Evolutionary conservation across 2,113 vertebrate genomes (phyloP).

Genomic region (Numenius arquata): DNA sequence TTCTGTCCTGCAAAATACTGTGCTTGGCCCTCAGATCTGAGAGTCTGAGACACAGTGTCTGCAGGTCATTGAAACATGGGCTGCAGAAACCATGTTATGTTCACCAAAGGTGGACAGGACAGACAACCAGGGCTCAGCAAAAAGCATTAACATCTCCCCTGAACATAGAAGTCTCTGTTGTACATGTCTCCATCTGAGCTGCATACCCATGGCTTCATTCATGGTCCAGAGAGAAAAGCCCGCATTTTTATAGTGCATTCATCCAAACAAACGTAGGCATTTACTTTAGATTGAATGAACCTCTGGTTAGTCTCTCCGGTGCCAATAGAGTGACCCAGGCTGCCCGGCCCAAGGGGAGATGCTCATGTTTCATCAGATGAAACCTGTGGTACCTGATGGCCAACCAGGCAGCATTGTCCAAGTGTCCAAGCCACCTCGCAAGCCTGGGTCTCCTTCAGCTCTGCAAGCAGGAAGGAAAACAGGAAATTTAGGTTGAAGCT

Average conservation of each 20-base stretch:
- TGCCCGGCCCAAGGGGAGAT: not conserved
- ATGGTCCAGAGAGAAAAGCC: not conserved
- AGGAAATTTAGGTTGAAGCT: not conserved
- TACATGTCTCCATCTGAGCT: not conserved
- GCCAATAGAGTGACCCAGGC: not conserved
- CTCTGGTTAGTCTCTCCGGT: not conserved
- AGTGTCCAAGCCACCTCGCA: fast-evolving
- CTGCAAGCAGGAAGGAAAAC: not conserved
- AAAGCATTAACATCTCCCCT: not conserved
- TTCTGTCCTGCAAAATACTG: not conserved
- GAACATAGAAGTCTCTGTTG: not conserved
- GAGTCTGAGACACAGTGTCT: not conserved
- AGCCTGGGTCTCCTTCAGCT: not conserved
- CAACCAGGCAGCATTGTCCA: not conserved
- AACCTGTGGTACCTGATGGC: not conserved
- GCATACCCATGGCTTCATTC: not conserved
- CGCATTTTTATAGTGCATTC: not conserved
- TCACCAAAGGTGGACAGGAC: not conserved
- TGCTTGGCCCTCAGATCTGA: not conserved
- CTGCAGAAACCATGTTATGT: not conserved
- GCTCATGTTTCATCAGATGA: not conserved
- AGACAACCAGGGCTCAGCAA: not conserved
- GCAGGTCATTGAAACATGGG: not conserved
- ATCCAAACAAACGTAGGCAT: not conserved
- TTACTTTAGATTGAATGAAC: not conserved